Evolutionary conservation across 2,888 invertebrate genomes (phyloP), one percentile per base, ranked within the genome.

Genomic region (Volucella bombylans): DNA sequence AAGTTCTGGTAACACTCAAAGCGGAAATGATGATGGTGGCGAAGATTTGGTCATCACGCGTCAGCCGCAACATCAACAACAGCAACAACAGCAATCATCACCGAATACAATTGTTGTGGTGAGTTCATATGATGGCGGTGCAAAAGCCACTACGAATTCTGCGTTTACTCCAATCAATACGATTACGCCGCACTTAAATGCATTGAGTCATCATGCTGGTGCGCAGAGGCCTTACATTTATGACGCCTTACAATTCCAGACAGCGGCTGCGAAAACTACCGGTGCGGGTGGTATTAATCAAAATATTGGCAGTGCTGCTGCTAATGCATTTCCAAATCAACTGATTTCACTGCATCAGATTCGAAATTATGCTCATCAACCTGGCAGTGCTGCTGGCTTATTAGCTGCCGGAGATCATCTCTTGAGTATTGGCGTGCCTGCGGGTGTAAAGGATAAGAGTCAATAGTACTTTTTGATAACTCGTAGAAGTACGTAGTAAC

Each of bases 281-380:
- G 73, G 23, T 18, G 76, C 68, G 11, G 74, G 64, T 50, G 79
- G 57, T 43, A 41, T 85, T 12, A 85, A 85, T 81, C 85, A 85
- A n/a, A 85, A 85, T 52, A 3, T 85, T 93, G 88, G 93, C 93
- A 9, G 90, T 89, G 9, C 89, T 89, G 14, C 81, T 14, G 93
- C 94, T 1, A 94, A 95, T 64, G 93, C 94, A 69, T 97, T 98
- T 92, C 97, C 97, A 71, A 97, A 97, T 91, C 97, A 98, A 92
- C 93, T 98, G 92, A 98, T 98, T 91, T 97, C 98, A 87, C 93
- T 98, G 89, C 98, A 98, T 92, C 98, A 98, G 93, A 98, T 98
- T 90, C 95, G 98, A 92, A 98, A 98, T 92, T 98, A 97, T 92
- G 97, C 97, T 87, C 97, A 97, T 92, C 97, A 97, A 91, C 97